These are phyloP conservation scores for Gallirallus australis DNA, from an alignment of 2,797 vertebrate species.

Conservation along the genomic window DNA sequence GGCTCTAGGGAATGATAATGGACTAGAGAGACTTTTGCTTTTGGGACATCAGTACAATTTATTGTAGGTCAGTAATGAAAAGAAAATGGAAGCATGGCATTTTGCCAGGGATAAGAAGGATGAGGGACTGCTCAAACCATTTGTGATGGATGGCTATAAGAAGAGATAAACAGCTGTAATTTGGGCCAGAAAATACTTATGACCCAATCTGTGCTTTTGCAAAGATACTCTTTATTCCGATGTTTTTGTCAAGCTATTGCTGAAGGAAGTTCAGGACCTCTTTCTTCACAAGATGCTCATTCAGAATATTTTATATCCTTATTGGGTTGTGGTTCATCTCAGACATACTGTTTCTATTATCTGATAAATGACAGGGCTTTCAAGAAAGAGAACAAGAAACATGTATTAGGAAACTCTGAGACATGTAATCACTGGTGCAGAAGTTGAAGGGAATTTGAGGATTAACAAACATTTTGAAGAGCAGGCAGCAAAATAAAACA, in stretches of 20 bases:
- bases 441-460: slow-evolving; percentile 23
- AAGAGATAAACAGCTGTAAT: slow-evolving; percentile 50
- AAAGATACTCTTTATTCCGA: neutral
- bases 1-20: slow-evolving; percentile 54
- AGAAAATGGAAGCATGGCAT: slow-evolving; percentile 49
- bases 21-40: slow-evolving; percentile 28
- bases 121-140: neutral
- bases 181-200: slow-evolving; percentile 32
- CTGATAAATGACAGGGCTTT: slow-evolving; percentile 38
- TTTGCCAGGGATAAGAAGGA: slow-evolving; percentile 36
- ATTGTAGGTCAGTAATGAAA: slow-evolving; percentile 53
- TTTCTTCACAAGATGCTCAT: slow-evolving; percentile 16
- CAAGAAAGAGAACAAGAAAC: slow-evolving; percentile 26
- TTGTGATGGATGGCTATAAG: neutral
- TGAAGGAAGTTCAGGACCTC: slow-evolving; percentile 48
- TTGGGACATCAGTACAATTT: slow-evolving; percentile 57
- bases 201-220: neutral
- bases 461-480: slow-evolving; percentile 33
- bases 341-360: slow-evolving; percentile 18
- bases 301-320: slow-evolving; percentile 44
- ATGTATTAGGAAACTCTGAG: neutral
- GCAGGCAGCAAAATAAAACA: neutral
- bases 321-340: slow-evolving; percentile 35
- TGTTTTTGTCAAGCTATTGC: slow-evolving; percentile 11
- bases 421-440: neutral